Base-by-base conservation (phyloP, 2,113 vertebrate species). In the Ornithorhynchus anatinus region DNA sequence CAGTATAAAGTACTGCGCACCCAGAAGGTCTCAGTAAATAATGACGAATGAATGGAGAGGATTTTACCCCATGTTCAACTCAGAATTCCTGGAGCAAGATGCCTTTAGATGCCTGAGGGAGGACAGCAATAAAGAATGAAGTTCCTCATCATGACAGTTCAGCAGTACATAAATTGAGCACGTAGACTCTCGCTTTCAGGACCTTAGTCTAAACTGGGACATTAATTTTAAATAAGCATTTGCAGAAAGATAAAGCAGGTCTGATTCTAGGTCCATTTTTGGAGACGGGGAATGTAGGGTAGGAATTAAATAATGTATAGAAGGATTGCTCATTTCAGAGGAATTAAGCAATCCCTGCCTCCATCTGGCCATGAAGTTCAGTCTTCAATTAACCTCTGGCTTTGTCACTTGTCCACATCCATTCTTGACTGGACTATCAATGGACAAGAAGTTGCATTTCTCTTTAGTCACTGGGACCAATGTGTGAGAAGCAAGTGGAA, bases 361-460 rank as follows among this genome's bases (percentile, higher is more conserved):
- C 22, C 66, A 64, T 43, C 15, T 65, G 65, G 17, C 54, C 32
- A 5, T 17, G 39, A 22, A 43, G 29, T 19, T 16, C 2, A 2
- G 27, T 2, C 1, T 10, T 5, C 0, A 48, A 16, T 8, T 0
- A 2, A 4, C 11, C 8, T 38, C 23, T 3, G 0, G 0, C 22
- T n/a, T 2, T 22, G 1, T 5, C 5, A 14, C 29, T 32, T 59
- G 5, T 13, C 22, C 31, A 23, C 0, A 0, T 23, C 19, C 43
- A 54, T 7, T 35, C 31, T 47, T 2, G 0, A 16, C 15, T 10
- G 42, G 29, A 8, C 14, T 15, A n/a, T n/a, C n/a, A n/a, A n/a
- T n/a, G n/a, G n/a, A n/a, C n/a, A n/a, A n/a, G n/a, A n/a, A n/a
- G n/a, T n/a, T n/a, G n/a, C n/a, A n/a, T n/a, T n/a, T n/a, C n/a